phyloP scores from a whole-genome alignment of 2,797 vertebrate species.

The Rallus crepitans region DNA sequence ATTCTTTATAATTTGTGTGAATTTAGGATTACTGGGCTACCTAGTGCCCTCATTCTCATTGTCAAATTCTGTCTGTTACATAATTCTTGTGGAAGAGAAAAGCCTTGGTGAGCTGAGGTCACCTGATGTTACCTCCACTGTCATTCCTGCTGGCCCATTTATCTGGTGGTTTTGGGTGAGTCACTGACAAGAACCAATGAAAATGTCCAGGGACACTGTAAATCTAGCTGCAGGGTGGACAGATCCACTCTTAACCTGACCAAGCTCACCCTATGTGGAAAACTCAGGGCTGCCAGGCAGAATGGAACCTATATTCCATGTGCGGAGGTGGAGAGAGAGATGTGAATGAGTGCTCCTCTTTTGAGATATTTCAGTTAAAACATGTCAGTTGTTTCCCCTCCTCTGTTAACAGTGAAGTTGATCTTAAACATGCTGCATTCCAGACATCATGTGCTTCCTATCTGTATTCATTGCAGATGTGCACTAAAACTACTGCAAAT shows the following conservation, averaged over 20 bases:
- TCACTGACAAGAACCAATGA: background rate
- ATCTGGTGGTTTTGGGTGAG: background rate
- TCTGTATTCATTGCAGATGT: constrained; percentile 79
- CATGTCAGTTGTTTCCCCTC: constrained; percentile 54
- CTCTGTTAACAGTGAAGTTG: constrained; percentile 62
- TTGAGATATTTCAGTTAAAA: background rate
- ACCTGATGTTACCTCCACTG: background rate
- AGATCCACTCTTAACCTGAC: background rate
- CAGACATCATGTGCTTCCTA: constrained; percentile 70
- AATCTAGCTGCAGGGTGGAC: background rate
- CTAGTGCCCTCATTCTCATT: background rate
- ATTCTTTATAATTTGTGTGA: background rate
- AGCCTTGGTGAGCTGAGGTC: background rate
- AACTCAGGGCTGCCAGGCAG: background rate
- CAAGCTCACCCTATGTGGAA: background rate
- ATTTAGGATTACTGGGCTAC: background rate
- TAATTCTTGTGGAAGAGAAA: background rate
- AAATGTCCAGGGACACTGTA: background rate
- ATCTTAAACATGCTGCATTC: constrained; percentile 60
- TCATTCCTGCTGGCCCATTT: background rate
- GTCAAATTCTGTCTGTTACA: background rate
- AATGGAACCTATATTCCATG: background rate
- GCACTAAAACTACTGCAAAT: constrained; percentile 77
- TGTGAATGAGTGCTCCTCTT: background rate
- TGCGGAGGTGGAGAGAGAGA: background rate